phyloP scores from a whole-genome alignment of 1,140 invertebrate species.

The Agrilus planipennis region DNA sequence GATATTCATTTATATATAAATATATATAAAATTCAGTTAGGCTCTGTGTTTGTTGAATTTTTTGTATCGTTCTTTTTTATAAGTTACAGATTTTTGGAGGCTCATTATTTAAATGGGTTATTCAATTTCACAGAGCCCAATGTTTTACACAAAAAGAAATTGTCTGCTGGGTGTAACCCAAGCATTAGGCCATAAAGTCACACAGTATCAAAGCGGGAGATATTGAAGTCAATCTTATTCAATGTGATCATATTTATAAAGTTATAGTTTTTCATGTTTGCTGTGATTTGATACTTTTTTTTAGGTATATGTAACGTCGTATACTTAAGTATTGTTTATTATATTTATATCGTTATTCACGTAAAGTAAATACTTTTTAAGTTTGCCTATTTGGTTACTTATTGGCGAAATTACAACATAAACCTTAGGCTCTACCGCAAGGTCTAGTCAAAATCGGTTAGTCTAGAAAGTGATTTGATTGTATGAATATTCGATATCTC shows the following conservation, averaged over 20 bases:
- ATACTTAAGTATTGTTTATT: too few relatives aligned
- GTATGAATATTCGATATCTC: conserved; percentile 28
- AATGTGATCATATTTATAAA: conserved; percentile 7
- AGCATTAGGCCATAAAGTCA: conserved; percentile 22
- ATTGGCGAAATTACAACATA: conserved; percentile 13
- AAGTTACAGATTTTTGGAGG: too few relatives aligned
- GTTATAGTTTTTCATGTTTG: conserved; percentile 24
- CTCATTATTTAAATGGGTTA: too few relatives aligned
- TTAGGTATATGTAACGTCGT: too few relatives aligned
- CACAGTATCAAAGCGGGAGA: conserved; percentile 28
- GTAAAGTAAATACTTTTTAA: too few relatives aligned
- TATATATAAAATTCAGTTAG: conserved; percentile 9
- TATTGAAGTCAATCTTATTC: conserved; percentile 21
- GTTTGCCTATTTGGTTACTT: conserved; percentile 21
- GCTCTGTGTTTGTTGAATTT: conserved; percentile 11
- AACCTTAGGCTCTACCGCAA: conserved; percentile 23
- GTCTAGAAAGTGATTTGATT: conserved; percentile 9
- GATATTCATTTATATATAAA: too few relatives aligned
- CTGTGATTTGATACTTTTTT: conserved; percentile 32
- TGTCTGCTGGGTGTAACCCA: conserved; percentile 19
- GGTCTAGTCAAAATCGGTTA: conserved; percentile 28
- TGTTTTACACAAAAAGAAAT: too few relatives aligned
- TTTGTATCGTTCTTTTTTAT: conserved; percentile 10
- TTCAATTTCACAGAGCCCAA: too few relatives aligned
- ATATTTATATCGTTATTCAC: too few relatives aligned